phyloP scores from a whole-genome alignment of 2,888 invertebrate species.

The Mystacides longicornis region DNA sequence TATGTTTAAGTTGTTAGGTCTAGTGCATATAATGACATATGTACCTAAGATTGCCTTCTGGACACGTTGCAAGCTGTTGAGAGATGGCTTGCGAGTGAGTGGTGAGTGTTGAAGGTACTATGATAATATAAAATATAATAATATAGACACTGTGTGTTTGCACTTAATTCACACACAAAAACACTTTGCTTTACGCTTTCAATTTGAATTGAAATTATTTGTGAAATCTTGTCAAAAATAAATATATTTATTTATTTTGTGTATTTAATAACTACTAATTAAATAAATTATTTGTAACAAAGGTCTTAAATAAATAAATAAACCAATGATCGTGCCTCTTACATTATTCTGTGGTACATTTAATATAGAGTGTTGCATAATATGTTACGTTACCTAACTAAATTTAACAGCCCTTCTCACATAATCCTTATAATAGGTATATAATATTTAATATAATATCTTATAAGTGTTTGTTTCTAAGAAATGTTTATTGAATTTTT shows the following conservation, averaged over 20 bases:
- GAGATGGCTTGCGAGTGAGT: too few species aligned
- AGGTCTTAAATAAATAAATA: conserved; percentile 15
- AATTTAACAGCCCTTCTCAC: conserved; percentile 23
- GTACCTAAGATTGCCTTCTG: too few species aligned
- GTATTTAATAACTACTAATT: too few species aligned
- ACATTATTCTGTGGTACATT: conserved; percentile 25
- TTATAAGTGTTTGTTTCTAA: conserved; percentile 24
- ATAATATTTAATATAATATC: background rate
- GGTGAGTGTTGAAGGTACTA: too few species aligned
- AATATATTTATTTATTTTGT: conserved; percentile 16
- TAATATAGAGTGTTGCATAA: too few species aligned
- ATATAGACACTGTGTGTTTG: too few species aligned
- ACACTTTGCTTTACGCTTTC: conserved; percentile 25
- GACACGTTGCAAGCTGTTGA: too few species aligned
- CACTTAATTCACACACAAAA: too few species aligned
- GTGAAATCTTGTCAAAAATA: conserved; percentile 26
- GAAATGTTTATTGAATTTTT: conserved; percentile 23
- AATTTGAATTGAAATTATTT: conserved; percentile 26
- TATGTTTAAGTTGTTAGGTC: too few species aligned
- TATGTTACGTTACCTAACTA: conserved; percentile 26
- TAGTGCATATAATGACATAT: too few species aligned
- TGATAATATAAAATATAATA: too few species aligned
- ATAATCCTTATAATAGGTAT: conserved; percentile 16
- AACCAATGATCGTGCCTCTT: conserved; percentile 27
- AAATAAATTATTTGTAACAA: conserved; percentile 20